Conservation (phyloP, 2,113 vertebrate species). For the Cyprinus carpio region DNA sequence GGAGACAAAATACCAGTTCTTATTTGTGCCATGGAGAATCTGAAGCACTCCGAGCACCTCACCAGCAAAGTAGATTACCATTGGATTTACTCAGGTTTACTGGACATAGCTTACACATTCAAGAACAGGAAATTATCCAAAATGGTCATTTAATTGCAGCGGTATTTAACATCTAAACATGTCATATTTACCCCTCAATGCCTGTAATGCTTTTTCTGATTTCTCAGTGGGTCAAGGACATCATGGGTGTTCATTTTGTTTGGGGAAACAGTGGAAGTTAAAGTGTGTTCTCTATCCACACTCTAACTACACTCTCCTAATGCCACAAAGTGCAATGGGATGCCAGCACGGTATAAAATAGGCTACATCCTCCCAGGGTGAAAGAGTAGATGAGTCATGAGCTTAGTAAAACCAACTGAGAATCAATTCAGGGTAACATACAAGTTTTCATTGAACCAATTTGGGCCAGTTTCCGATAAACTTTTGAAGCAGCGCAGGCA, state of each 20-base stretch:
- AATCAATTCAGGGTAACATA: constrained; percentile 22
- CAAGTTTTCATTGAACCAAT: constrained; percentile 39
- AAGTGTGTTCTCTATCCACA: too few relatives aligned
- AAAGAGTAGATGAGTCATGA: constrained; percentile 30
- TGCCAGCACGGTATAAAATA: constrained; percentile 5
- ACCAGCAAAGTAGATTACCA: not conserved
- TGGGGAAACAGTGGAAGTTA: constrained; percentile 46
- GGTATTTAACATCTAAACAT: constrained; percentile 52
- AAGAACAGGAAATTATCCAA: constrained; percentile 43
- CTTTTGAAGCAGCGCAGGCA: not conserved
- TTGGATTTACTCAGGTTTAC: constrained; percentile 9
- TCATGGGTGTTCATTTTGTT: constrained; percentile 50
- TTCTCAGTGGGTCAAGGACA: constrained; percentile 58
- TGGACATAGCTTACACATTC: not conserved
- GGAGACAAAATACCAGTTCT: not conserved
- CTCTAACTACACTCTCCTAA: not conserved
- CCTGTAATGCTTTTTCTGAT: too few relatives aligned
- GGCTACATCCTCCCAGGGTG: constrained; percentile 35
- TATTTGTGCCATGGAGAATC: not conserved
- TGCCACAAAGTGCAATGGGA: constrained; percentile 12
- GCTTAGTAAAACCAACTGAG: constrained; percentile 34
- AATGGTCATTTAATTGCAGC: constrained; percentile 50
- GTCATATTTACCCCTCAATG: constrained; percentile 51
- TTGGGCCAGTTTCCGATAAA: not conserved
- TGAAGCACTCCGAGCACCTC: not conserved